phyloP scores from a whole-genome alignment of 2,113 vertebrate genomes.

The Scalopus aquaticus region DNA sequence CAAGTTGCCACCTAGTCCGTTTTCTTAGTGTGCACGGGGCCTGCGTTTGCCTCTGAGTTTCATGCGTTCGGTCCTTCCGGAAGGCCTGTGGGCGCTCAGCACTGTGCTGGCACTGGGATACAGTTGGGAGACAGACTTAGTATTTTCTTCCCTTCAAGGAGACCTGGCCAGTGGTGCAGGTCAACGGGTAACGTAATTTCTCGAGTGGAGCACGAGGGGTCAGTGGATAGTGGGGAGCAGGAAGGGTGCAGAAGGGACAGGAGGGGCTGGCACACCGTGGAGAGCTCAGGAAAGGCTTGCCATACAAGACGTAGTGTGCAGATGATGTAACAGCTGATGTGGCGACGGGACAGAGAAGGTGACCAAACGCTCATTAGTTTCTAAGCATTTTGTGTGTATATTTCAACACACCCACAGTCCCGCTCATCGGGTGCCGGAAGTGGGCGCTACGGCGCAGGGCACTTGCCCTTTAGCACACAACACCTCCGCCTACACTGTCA shows the following conservation, averaged over 20 bases:
- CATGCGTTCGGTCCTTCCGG: too few relatives aligned
- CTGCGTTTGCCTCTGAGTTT: too few relatives aligned
- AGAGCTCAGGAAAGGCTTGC: background rate
- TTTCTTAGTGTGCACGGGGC: too few relatives aligned
- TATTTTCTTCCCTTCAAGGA: background rate
- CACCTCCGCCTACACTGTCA: slow-evolving; percentile 30
- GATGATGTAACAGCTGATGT: background rate
- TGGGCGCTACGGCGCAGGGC: background rate
- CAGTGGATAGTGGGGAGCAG: background rate
- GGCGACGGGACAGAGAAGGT: background rate
- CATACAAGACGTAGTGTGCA: background rate
- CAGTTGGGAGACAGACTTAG: background rate
- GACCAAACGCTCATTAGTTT: background rate
- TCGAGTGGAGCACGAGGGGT: background rate
- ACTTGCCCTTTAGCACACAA: background rate
- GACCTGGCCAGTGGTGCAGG: background rate
- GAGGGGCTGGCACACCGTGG: background rate
- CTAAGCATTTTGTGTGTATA: background rate
- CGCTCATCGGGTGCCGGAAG: background rate
- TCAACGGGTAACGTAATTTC: background rate
- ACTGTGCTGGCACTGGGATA: too few relatives aligned
- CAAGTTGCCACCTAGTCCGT: background rate
- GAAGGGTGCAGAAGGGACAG: background rate
- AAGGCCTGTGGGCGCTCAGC: too few relatives aligned
- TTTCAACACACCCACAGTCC: background rate